phyloP scores from a whole-genome alignment of 2,113 vertebrate genomes.

The Pangasianodon gigas region DNA sequence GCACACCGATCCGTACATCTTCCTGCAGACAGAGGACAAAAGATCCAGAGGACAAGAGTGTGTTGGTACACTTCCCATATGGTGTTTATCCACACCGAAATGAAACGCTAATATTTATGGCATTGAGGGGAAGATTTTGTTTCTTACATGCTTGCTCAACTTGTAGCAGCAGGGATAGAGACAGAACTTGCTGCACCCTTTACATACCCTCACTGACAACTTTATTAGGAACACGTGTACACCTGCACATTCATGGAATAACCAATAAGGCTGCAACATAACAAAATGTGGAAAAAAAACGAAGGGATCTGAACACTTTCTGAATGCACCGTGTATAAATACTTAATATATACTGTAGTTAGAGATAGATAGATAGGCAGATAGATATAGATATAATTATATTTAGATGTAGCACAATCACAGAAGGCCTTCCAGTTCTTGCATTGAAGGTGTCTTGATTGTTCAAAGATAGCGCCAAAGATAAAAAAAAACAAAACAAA shows the following conservation, averaged over 20 bases:
- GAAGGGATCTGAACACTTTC: too few species aligned
- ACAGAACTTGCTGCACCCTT: neutral
- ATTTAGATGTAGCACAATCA: neutral
- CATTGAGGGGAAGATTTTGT: slow-evolving; percentile 41
- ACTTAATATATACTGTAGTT: too few species aligned
- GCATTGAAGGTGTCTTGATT: neutral
- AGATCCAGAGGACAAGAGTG: slow-evolving; percentile 51
- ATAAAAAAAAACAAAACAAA: neutral
- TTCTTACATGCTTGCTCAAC: slow-evolving; percentile 25
- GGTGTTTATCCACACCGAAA: slow-evolving; percentile 55
- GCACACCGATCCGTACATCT: slow-evolving; percentile 40
- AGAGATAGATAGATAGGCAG: too few species aligned
- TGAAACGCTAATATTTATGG: slow-evolving; percentile 50
- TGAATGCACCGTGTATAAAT: too few species aligned
- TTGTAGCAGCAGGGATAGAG: slow-evolving; percentile 1
- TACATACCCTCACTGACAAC: neutral
- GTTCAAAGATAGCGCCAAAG: neutral
- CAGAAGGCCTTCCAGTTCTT: neutral
- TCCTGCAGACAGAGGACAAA: slow-evolving; percentile 44
- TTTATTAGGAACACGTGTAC: neutral
- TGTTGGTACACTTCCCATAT: slow-evolving; percentile 55
- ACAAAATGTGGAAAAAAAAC: too few species aligned
- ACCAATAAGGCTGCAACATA: too few species aligned
- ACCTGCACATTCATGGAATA: neutral
- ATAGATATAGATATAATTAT: too few species aligned